Conservation (phyloP, 1,140 invertebrate genomes). For the Drosophila kurseongensis region DNA sequence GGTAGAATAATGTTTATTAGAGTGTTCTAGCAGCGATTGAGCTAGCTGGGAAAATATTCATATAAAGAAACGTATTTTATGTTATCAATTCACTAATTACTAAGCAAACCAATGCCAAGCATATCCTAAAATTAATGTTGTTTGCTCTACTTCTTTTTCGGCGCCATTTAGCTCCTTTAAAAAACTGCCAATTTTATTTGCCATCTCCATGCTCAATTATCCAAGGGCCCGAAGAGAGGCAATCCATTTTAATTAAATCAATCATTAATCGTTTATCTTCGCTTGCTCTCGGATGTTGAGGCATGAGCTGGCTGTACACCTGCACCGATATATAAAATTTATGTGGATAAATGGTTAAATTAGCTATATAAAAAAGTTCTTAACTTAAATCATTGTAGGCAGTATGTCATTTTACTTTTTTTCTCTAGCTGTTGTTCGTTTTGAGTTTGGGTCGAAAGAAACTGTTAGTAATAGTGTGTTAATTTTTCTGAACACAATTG, state of each 20-base stretch:
- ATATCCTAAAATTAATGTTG: conserved; percentile 57
- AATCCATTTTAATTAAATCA: background rate
- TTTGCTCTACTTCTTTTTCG: conserved; percentile 36
- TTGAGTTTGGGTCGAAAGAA: conserved; percentile 21
- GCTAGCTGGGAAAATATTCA: conserved; percentile 45
- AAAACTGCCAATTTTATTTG: conserved; percentile 45
- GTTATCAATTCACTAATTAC: conserved; percentile 51
- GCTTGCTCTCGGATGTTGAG: conserved; percentile 15
- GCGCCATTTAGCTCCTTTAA: conserved; percentile 23
- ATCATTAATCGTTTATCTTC: background rate
- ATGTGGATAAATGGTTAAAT: conserved; percentile 20
- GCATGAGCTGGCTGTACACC: conserved; percentile 50
- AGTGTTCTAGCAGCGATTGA: conserved; percentile 34
- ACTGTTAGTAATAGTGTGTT: conserved; percentile 20
- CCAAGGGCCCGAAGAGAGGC: conserved; percentile 1
- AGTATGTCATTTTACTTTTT: conserved; percentile 45
- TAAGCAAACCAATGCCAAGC: conserved; percentile 74
- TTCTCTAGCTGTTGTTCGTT: conserved; percentile 1
- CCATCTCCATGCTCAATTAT: conserved; percentile 6
- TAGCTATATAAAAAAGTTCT: conserved; percentile 31
- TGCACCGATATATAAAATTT: conserved; percentile 80
- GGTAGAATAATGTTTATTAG: conserved; percentile 50
- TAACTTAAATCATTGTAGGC: conserved; percentile 49
- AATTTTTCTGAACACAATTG: conserved; percentile 62
- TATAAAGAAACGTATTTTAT: conserved; percentile 43